These are phyloP conservation scores for Hydra vulgaris DNA, from an alignment of 30 jellyfish, hydroid and myxozoan genomes.

Conservation along the genomic window DNA sequence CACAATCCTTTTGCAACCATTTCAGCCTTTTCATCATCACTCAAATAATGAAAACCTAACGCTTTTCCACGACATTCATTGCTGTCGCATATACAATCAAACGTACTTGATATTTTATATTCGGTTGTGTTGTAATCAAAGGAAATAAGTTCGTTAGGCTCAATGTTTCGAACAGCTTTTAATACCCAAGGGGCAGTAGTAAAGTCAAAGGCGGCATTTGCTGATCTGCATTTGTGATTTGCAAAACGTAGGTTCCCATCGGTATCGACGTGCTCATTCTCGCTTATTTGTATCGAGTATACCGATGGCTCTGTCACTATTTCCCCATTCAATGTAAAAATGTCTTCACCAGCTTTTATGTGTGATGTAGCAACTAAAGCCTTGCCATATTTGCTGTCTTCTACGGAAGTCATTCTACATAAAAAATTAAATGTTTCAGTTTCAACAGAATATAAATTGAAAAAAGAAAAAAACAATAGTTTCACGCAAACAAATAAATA, in stretches of 20 bases:
- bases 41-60: conserved; percentile 3
- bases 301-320: background rate
- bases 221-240: conserved; percentile 14
- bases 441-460: background rate
- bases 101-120: conserved; percentile 1
- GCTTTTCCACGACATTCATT: conserved; percentile 3
- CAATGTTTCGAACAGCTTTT: conserved; percentile 16
- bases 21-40: conserved; percentile 4
- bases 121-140: conserved; percentile 30
- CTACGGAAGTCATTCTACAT: background rate
- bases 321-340: background rate
- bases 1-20: background rate
- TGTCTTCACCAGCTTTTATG: conserved; percentile 10
- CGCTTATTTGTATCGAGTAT: conserved; percentile 17
- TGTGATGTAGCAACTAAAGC: conserved; percentile 9
- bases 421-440: background rate
- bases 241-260: conserved; percentile 3
- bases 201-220: conserved; percentile 31
- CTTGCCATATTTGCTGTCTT: conserved; percentile 6
- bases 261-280: conserved; percentile 8
- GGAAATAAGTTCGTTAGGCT: conserved; percentile 1
- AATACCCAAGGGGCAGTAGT: conserved; percentile 11
- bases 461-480: too few species aligned
- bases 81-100: conserved; percentile 27
- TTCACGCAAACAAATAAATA: too few species aligned